Conservation (phyloP, 2,888 invertebrate genomes). For the Andrena trimmerana region DNA sequence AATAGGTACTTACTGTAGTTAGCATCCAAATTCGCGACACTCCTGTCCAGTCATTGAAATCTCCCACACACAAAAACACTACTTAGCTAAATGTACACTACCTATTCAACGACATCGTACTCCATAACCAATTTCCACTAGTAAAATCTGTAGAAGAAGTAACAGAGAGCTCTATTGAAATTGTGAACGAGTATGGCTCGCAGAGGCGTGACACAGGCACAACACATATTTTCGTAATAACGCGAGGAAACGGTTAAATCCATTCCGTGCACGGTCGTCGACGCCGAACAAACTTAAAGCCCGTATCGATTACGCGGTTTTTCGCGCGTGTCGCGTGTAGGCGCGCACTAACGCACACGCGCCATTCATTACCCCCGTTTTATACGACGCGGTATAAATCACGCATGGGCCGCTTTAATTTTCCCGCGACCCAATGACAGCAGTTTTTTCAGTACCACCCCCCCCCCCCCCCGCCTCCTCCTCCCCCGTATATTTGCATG, state of each 20-base stretch:
- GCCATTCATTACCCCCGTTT: constrained; percentile 45
- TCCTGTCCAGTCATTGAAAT: too few species aligned
- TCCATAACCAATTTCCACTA: too few species aligned
- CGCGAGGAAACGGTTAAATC: constrained; percentile 3
- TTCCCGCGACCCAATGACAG: constrained; percentile 44
- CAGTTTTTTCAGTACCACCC: constrained; percentile 28
- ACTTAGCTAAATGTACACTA: too few species aligned
- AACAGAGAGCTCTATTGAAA: neutral
- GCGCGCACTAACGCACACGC: constrained; percentile 5
- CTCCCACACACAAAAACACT: too few species aligned
- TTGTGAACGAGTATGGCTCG: neutral
- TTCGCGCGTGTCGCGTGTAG: constrained; percentile 29
- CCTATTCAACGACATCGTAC: too few species aligned
- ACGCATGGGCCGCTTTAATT: constrained; percentile 55
- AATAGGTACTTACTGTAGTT: too few species aligned
- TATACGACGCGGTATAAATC: constrained; percentile 49
- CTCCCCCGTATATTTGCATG: constrained; percentile 15
- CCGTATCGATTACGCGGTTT: constrained; percentile 51
- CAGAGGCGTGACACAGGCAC: neutral
- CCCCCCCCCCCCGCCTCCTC: too few species aligned
- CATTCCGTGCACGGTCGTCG: constrained; percentile 24
- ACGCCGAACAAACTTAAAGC: constrained; percentile 35
- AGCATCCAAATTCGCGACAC: too few species aligned
- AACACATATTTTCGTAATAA: constrained; percentile 8
- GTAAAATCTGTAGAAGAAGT: neutral